phyloP scores from a whole-genome alignment of 2,797 vertebrate species.

The Sebastes taczanowskii region DNA sequence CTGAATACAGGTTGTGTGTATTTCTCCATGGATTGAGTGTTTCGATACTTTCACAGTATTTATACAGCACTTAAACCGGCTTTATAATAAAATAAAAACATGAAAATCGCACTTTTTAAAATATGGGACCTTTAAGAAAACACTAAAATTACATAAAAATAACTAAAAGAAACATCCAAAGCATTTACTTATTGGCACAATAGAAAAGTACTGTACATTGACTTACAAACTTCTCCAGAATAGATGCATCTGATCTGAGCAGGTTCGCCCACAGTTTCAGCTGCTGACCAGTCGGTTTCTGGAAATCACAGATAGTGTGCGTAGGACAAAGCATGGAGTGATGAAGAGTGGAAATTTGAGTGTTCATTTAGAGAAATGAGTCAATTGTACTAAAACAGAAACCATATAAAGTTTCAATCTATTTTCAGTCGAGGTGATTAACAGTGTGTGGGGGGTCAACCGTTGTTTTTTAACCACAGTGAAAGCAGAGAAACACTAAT shows the following conservation, averaged over 20 bases:
- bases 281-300: constrained; percentile 54
- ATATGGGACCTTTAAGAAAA: too few species aligned
- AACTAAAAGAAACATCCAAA: neutral
- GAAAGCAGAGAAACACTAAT: neutral
- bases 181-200: neutral
- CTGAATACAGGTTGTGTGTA: too few species aligned
- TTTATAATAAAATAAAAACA: too few species aligned
- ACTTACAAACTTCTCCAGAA: constrained; percentile 75
- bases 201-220: neutral
- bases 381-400: neutral
- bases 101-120: too few species aligned
- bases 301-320: neutral
- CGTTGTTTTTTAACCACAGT: neutral
- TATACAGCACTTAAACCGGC: too few species aligned
- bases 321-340: neutral
- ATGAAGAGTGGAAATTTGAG: neutral
- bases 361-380: neutral
- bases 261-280: constrained; percentile 62
- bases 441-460: neutral
- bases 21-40: too few species aligned
- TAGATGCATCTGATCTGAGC: constrained; percentile 37
- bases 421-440: neutral
- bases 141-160: neutral
- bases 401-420: neutral
- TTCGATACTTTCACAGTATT: too few species aligned